phyloP scores from a whole-genome alignment of 1,140 invertebrate species.

The Brachionus calyciflorus region DNA sequence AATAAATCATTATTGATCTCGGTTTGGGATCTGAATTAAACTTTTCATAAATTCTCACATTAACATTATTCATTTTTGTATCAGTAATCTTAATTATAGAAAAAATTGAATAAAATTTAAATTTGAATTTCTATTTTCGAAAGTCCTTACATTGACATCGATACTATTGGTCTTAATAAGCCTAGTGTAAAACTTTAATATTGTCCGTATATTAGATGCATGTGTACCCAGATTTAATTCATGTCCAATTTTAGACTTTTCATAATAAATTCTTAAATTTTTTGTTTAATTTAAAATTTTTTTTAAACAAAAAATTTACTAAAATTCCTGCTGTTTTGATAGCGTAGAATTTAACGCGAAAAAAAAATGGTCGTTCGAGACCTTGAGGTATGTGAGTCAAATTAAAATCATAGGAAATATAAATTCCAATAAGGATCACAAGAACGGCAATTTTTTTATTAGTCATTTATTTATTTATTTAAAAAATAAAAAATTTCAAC shows the following conservation, averaged over 20 bases:
- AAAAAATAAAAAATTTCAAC: too few species aligned
- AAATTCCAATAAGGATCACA: background rate
- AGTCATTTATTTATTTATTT: background rate
- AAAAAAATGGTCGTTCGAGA: conserved; percentile 11
- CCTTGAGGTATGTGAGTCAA: background rate
- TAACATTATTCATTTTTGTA: background rate
- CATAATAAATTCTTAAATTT: background rate
- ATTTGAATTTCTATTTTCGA: too few species aligned
- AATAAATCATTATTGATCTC: conserved; percentile 18
- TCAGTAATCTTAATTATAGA: background rate
- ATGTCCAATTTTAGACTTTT: conserved; percentile 17
- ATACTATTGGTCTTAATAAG: background rate
- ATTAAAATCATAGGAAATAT: background rate
- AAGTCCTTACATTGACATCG: conserved; percentile 4
- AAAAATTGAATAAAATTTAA: background rate
- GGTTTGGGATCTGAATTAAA: background rate
- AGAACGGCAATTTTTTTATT: background rate
- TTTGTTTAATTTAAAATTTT: background rate
- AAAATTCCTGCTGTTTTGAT: background rate
- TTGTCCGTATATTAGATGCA: background rate
- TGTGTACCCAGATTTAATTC: background rate
- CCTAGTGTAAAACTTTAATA: background rate
- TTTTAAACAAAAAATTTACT: conserved; percentile 5
- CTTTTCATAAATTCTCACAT: conserved; percentile 14
- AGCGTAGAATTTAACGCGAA: conserved; percentile 4